These are phyloP conservation scores for Naja naja DNA, from an alignment of 2,113 vertebrate genomes.

Conservation along the genomic window DNA sequence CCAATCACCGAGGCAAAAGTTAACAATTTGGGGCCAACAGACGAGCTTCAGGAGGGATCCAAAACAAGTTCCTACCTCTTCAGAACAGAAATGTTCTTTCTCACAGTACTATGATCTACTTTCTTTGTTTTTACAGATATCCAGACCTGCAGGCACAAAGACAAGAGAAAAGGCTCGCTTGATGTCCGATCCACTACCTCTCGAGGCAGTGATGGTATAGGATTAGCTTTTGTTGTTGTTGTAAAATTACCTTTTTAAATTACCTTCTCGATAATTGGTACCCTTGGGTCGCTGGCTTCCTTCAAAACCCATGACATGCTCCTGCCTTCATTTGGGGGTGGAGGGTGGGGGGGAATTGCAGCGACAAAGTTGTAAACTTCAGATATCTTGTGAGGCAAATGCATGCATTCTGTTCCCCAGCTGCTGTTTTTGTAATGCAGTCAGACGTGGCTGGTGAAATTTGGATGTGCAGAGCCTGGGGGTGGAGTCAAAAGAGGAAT, in stretches of 20 bases:
- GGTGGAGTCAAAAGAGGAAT: neutral
- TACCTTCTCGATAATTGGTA: neutral
- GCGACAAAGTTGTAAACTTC: neutral
- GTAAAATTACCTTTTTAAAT: neutral
- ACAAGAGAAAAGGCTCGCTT: conserved; percentile 91
- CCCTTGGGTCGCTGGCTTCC: neutral
- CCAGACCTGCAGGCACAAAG: conserved; percentile 87
- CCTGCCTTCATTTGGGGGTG: neutral
- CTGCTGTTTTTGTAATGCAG: neutral
- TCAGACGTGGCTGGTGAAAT: neutral
- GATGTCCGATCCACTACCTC: conserved; percentile 86
- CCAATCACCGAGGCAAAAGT: neutral
- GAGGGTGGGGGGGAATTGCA: neutral
- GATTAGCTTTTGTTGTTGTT: neutral
- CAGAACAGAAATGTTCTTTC: neutral
- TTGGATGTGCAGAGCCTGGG: neutral
- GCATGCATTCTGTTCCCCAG: neutral
- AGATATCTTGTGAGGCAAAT: neutral
- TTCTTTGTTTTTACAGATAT: conserved; percentile 75
- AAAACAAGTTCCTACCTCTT: neutral
- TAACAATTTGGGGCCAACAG: neutral
- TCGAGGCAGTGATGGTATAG: conserved; percentile 89
- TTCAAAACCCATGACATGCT: neutral
- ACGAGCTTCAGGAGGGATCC: neutral
- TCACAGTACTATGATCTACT: neutral